Evolutionary conservation across 92 coral and sea anemone species (phyloP).

Genomic region (Diadumene lineata): DNA sequence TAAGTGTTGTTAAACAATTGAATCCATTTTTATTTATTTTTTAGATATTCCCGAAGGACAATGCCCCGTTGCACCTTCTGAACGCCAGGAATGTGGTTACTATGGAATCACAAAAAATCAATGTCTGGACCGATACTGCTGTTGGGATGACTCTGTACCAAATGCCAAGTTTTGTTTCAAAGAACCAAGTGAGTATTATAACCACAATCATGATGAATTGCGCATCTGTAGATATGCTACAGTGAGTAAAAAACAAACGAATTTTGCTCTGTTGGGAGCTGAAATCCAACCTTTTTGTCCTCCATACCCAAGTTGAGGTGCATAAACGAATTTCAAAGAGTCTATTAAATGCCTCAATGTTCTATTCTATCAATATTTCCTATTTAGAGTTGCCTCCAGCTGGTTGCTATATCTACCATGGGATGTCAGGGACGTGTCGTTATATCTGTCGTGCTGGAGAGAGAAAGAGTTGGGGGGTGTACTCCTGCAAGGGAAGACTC

Average conservation of each 20-base stretch:
- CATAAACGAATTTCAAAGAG: too few relatives aligned
- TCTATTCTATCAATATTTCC: not conserved
- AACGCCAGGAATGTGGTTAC: constrained; percentile 59
- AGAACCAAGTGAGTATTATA: constrained; percentile 46
- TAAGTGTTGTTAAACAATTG: too few relatives aligned
- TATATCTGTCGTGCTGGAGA: constrained; percentile 20
- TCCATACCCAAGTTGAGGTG: too few relatives aligned
- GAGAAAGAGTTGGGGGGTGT: constrained; percentile 7
- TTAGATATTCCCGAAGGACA: constrained; percentile 47
- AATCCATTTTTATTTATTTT: not conserved
- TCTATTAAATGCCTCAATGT: too few relatives aligned
- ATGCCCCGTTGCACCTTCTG: constrained; percentile 61
- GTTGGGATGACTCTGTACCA: constrained; percentile 51
- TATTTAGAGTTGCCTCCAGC: not conserved
- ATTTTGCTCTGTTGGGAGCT: too few relatives aligned
- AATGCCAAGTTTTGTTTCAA: constrained; percentile 43
- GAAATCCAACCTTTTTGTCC: too few relatives aligned
- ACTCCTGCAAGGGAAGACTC: constrained; percentile 5
- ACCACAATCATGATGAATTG: not conserved
- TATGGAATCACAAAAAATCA: constrained; percentile 37
- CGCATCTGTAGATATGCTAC: too few relatives aligned
- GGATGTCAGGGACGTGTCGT: constrained; percentile 17
- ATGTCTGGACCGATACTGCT: constrained; percentile 36
- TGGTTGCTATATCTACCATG: constrained; percentile 31
- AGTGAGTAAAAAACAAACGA: too few relatives aligned